Evolutionary conservation across 2,888 invertebrate species (phyloP), one percentile per base, ranked within the genome.

Genomic region (Ormyrus pomaceus): DNA sequence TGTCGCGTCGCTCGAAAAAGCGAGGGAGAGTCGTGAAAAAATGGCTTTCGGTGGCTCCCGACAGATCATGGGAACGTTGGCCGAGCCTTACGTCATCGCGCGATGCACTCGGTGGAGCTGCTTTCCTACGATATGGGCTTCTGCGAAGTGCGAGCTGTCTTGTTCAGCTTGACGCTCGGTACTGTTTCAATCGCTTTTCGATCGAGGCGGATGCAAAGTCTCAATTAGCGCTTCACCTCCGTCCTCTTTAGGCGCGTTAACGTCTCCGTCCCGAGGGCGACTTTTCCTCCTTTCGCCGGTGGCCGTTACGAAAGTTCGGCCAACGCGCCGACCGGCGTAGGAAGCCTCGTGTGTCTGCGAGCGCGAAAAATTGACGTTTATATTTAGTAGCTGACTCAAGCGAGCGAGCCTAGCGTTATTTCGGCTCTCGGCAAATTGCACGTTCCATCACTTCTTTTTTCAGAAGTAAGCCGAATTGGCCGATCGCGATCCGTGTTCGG

Each of bases 371-470:
- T 83, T 83, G 73, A 66, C 69, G 80, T 83, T 83, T 87, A 87
- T 87, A 86, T 87, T 87, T 87, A 87, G 85, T 82, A 66, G 46
- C 77, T 84, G 86, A 87, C 80, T 86, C 87, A 86, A 73, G 65
- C 34, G 34, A 68, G 58, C 58, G 61, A 68, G 73, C 73, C 80
- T 2, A 76, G 77, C 73, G 77, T 71, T 79, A 79, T 79, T 77
- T 79, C 62, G 73, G 83, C 19, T 56, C 50, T 48, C 46, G 13
- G 13, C 45, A 55, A 55, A 62, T 9, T 45, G 13, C 4, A 6
- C 55, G 34, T 34, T 34, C 34, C 34, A 3, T 34, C 34, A 34
- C 2, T 34, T 34, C 34, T 34, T 34, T 34, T 34, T 34, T 34
- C 34, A 34, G 34, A 34, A 34, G 2, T 34, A 34, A 34, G 34